phyloP scores from a whole-genome alignment of 2,888 invertebrate genomes.

The Campoplex nolae region DNA sequence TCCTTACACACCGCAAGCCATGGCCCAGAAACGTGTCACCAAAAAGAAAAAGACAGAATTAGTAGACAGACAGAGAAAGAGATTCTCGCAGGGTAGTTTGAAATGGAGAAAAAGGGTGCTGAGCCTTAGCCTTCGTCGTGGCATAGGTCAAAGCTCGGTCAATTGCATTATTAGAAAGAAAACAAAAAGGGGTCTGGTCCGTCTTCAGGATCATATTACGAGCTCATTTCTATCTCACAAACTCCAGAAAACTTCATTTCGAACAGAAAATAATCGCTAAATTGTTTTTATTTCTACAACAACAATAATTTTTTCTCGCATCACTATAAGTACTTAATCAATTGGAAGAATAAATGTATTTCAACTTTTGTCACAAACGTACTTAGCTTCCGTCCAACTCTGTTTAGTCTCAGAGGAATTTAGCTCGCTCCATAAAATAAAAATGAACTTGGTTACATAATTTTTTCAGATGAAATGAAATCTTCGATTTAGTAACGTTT shows the following conservation, averaged over 20 bases:
- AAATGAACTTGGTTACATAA: too few relatives aligned
- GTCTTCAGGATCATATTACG: slow-evolving; percentile 21
- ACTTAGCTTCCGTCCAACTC: too few relatives aligned
- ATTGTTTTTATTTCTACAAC: background rate
- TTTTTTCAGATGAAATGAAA: too few relatives aligned
- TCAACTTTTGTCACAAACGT: background rate
- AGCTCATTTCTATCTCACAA: background rate
- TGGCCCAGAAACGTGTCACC: slow-evolving; percentile 36
- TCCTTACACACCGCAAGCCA: slow-evolving; percentile 24
- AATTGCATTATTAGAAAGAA: slow-evolving; percentile 48
- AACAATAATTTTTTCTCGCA: background rate
- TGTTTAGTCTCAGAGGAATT: too few relatives aligned
- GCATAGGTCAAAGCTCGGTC: slow-evolving; percentile 53
- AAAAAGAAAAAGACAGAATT: background rate
- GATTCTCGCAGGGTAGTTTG: slow-evolving; percentile 12
- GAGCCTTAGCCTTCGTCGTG: slow-evolving; percentile 22
- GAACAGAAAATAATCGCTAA: background rate
- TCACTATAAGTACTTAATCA: too few relatives aligned
- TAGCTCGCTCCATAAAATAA: too few relatives aligned
- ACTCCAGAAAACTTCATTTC: background rate
- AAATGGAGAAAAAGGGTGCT: slow-evolving; percentile 11
- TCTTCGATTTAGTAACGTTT: too few relatives aligned
- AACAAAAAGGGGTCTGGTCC: slow-evolving; percentile 20
- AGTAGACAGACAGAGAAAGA: slow-evolving; percentile 1
- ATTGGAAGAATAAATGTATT: background rate